Conservation (phyloP, 1,140 invertebrate species). For the Amphibalanus amphitrite region DNA sequence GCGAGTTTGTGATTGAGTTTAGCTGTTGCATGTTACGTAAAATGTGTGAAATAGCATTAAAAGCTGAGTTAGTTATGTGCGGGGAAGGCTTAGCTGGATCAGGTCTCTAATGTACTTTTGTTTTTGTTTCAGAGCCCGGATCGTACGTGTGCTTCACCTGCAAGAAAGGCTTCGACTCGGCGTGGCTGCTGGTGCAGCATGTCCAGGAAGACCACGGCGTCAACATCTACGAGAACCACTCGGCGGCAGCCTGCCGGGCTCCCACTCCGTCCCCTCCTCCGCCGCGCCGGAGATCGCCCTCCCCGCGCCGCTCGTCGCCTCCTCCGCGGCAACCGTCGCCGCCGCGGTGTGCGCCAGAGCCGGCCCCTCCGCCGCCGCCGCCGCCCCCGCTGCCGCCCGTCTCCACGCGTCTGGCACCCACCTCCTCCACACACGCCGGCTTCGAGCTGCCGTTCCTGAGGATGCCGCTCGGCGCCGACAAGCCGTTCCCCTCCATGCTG, state of each 20-base stretch:
- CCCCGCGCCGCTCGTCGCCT: conserved; percentile 23
- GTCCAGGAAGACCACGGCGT: conserved; percentile 84
- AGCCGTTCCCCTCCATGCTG: conserved; percentile 17
- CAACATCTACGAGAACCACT: conserved; percentile 64
- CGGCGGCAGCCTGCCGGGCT: conserved; percentile 12
- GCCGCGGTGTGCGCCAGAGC: conserved; percentile 23
- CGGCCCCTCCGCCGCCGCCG: conserved; percentile 29
- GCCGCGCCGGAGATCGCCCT: conserved; percentile 16
- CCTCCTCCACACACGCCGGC: conserved; percentile 20
- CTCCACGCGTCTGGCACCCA: conserved; percentile 21
- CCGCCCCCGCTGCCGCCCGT: conserved; percentile 33
- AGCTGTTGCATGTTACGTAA: too few species aligned
- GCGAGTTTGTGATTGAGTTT: too few species aligned
- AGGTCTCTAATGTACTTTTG: not conserved
- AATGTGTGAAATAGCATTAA: too few species aligned
- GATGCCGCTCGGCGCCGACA: conserved; percentile 23
- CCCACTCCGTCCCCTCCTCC: conserved; percentile 27
- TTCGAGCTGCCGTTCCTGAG: conserved; percentile 21
- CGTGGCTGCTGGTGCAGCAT: conserved; percentile 86
- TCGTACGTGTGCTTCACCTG: conserved; percentile 89
- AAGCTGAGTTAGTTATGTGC: too few species aligned
- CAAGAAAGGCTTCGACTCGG: conserved; percentile 69
- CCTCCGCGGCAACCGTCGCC: conserved; percentile 14
- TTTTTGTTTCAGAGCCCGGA: conserved; percentile 61
- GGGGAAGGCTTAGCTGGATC: too few species aligned